Evolutionary conservation across 2,797 vertebrate genomes (phyloP).

Genomic region (Podarcis siculus): DNA sequence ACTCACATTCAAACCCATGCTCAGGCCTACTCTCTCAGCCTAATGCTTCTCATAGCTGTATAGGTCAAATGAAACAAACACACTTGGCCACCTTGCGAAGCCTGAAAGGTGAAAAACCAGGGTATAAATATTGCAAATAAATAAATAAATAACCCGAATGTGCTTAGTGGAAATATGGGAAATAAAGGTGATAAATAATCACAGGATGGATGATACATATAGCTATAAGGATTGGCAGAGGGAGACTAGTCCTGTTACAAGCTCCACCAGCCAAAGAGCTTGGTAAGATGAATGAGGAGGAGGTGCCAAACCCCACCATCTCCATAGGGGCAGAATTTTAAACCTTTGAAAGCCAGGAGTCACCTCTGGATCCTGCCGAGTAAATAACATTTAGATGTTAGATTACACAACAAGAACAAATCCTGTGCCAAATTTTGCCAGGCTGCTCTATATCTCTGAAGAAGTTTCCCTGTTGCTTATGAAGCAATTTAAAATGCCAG

Average conservation of each 20-base stretch:
- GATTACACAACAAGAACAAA: slow-evolving; percentile 10
- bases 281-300: background rate
- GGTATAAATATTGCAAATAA: background rate
- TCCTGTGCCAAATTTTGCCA: background rate
- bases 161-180: background rate
- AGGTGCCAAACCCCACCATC: background rate
- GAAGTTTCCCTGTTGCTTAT: slow-evolving; percentile 24
- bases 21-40: background rate
- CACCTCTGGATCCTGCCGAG: background rate
- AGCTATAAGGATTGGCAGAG: background rate
- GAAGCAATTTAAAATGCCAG: background rate
- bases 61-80: background rate
- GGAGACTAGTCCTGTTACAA: background rate
- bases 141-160: background rate
- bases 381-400: background rate
- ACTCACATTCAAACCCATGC: background rate
- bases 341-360: background rate
- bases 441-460: background rate
- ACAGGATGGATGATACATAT: background rate
- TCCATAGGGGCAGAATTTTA: background rate
- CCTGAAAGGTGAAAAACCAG: background rate
- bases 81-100: too few relatives aligned
- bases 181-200: background rate
- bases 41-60: background rate
- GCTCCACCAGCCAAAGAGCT: background rate